phyloP scores from a whole-genome alignment of 2,888 invertebrate species.

The Nephrotoma flavescens region DNA sequence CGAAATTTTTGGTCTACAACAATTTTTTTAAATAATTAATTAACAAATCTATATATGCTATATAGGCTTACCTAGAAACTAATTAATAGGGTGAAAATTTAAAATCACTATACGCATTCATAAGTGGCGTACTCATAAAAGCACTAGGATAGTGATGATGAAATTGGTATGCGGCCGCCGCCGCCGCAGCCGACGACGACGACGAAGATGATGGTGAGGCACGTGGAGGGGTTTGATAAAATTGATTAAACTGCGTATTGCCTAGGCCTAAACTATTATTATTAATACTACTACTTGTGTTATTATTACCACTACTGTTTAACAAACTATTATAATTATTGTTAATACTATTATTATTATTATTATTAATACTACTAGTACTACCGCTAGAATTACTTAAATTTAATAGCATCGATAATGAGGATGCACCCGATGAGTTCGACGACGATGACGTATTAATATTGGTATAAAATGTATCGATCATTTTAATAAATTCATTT shows the following conservation, averaged over 20 bases:
- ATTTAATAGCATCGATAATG: background rate
- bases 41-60: constrained; percentile 22
- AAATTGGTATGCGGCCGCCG: background rate
- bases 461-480: constrained; percentile 22
- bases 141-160: background rate
- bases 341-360: background rate
- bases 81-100: constrained; percentile 29
- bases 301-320: background rate
- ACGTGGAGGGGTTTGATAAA: constrained; percentile 31
- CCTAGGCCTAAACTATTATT: constrained; percentile 20
- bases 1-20: background rate
- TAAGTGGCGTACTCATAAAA: constrained; percentile 8
- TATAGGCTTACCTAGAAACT: background rate
- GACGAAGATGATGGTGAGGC: constrained; percentile 14
- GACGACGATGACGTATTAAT: background rate
- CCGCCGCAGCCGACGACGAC: background rate
- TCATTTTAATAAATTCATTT: constrained; percentile 28
- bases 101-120: constrained; percentile 28
- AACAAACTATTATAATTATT: constrained; percentile 4
- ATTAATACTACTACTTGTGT: background rate
- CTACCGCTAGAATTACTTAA: background rate
- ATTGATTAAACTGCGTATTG: constrained; percentile 18
- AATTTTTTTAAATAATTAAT: constrained; percentile 12
- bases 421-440: constrained; percentile 3
- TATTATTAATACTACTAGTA: background rate